A percentile compares a stretch with the other conserved stretches of the same genome.
Evolutionary conservation across 2,113 vertebrate genomes (phyloP).

Genomic region (Protomyctophum bolini): DNA sequence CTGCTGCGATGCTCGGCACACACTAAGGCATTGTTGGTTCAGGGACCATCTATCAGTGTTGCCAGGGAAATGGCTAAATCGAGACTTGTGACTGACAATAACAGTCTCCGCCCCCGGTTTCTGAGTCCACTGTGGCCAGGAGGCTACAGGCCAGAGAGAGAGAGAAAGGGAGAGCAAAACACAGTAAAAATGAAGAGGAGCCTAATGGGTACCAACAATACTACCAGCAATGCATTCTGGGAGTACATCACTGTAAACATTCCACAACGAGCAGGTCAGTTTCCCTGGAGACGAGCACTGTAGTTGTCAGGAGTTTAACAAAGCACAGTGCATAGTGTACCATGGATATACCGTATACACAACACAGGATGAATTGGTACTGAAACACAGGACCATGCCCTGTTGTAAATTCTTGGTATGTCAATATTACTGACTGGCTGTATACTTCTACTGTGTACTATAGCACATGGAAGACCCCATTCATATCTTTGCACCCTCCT

Average conservation of each 20-base stretch:
- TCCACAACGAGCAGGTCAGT: conserved; percentile 53
- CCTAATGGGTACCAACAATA: conserved; percentile 23
- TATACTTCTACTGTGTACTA: background rate
- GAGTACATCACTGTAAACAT: conserved; percentile 74
- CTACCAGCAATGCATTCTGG: conserved; percentile 64
- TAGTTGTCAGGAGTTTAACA: conserved; percentile 34
- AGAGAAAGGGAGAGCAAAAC: conserved; percentile 2
- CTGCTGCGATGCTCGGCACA: conserved; percentile 16
- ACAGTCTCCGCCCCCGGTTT: conserved; percentile 33
- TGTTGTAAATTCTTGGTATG: too few species aligned
- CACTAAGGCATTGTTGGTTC: conserved; percentile 58
- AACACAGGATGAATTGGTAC: too few species aligned
- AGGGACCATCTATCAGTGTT: conserved; percentile 57
- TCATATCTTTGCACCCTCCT: too few species aligned
- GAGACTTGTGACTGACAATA: conserved; percentile 49
- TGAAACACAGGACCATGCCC: too few species aligned
- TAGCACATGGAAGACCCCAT: too few species aligned
- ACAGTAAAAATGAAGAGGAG: conserved; percentile 38
- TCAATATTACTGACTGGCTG: background rate
- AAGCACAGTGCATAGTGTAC: background rate
- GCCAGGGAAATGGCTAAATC: conserved; percentile 66
- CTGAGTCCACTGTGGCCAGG: conserved; percentile 11
- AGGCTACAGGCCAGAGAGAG: conserved; percentile 21
- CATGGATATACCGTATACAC: conserved; percentile 7
- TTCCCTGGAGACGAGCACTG: conserved; percentile 60